phyloP scores from a whole-genome alignment of 2,888 invertebrate species.

The Plagodis dolabraria region DNA sequence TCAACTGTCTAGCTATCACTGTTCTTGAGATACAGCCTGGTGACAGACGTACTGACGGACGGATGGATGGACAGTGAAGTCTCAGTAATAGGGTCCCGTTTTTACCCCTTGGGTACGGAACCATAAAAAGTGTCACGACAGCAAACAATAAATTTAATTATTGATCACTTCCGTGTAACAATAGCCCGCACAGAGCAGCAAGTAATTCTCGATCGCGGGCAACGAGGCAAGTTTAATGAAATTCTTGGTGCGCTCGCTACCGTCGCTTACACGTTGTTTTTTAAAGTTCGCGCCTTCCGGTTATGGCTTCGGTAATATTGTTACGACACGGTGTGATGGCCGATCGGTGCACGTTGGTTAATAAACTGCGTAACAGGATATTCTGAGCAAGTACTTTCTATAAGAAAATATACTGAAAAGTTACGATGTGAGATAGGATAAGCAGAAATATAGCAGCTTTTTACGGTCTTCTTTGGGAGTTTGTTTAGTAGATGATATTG shows the following conservation, averaged over 20 bases:
- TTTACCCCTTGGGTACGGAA: too few species aligned
- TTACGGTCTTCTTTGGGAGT: neutral
- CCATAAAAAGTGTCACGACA: too few species aligned
- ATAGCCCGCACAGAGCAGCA: slow-evolving; percentile 39
- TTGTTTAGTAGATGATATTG: neutral
- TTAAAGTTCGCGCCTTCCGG: slow-evolving; percentile 34
- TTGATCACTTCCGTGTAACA: slow-evolving; percentile 46
- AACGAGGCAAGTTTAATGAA: slow-evolving; percentile 75
- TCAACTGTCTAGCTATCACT: too few species aligned
- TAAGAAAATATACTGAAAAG: neutral
- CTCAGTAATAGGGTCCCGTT: too few species aligned
- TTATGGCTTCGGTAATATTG: slow-evolving; percentile 18
- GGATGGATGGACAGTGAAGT: too few species aligned
- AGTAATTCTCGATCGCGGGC: slow-evolving; percentile 62
- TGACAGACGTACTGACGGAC: too few species aligned
- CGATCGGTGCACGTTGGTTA: slow-evolving; percentile 17
- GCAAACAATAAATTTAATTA: neutral
- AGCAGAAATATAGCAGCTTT: neutral
- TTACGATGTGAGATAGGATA: slow-evolving; percentile 2
- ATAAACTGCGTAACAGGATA: slow-evolving; percentile 11
- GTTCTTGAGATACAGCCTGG: too few species aligned
- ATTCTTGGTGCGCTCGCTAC: slow-evolving; percentile 59
- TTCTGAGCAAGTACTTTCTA: slow-evolving; percentile 2
- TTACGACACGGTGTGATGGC: slow-evolving; percentile 28
- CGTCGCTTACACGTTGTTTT: slow-evolving; percentile 47